Base-by-base conservation (phyloP, 2,888 invertebrate species). In the Globia sparganii region DNA sequence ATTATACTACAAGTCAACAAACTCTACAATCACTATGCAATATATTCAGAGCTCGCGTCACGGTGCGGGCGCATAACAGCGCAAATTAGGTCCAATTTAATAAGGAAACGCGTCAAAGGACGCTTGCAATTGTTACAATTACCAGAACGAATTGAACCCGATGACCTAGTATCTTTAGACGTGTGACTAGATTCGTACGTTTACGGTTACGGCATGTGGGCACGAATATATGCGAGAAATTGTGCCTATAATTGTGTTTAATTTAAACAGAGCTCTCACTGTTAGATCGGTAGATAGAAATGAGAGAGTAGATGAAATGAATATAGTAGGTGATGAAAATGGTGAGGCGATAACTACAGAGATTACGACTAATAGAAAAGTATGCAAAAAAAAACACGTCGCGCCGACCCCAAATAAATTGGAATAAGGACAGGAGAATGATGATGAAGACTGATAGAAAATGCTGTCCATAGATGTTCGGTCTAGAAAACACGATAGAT, bases 61-160 rank as follows among this genome's bases (percentile, higher is more conserved):
- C 72, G 71, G 58, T 66, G 72, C 83, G 72, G 76, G 64, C 80
- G 77, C 84, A 76, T 84, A 84, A 73, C 81, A 34, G 56, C 66
- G 78, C 79, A 84, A 90, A 91, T 90, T 91, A 87, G 85, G 84
- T 81, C 79, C 88, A 91, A 91, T 91, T 92, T 92, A 93, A 92
- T 91, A 91, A 93, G 94, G 93, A 93, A 91, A 89, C 88, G 84
- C 77, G 82, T 81, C 91, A 93, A 91, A 94, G 94, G 94, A 94
- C 94, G 93, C 91, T 78, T 90, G 90, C 94, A 95, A 95, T 95
- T 95, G 94, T 86, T 86, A 88, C 93, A 92, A 95, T 95, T 94
- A 94, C 89, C 81, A 78, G 72, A 80, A 77, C 85, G 88, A 90
- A 90, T 90, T 93, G 92, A 92, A 90, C 91, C 86, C 88, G 87